Evolutionary conservation across 2,113 vertebrate genomes (phyloP), one percentile per base, ranked within the genome.

Genomic region (Platysteira castanea): DNA sequence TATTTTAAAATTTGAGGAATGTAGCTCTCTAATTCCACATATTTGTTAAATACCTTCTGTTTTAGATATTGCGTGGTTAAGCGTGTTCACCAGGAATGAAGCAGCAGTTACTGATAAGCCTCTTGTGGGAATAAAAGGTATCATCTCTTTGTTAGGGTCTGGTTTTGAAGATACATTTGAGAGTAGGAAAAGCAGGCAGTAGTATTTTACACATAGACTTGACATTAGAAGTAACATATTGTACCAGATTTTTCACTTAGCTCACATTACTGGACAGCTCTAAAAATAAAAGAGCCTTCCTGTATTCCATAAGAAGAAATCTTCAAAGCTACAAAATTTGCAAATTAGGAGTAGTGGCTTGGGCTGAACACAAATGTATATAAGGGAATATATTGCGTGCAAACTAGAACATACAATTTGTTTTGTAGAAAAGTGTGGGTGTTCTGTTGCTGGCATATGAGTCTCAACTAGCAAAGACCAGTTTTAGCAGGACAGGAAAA

Each of bases 51-150:
- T 95, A 41, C 27, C 5, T 94, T 93, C 50, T 81, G 0, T 93
- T 96, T 81, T 53, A 97, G 96, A 97, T 86, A 95, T 96, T 33
- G 95, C 95, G 0, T 97, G 96, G 96, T 78, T 97, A 89, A 70
- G 90, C 0, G 13, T 96, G 9, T 97, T 96, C 69, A 95, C 95
- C 52, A 89, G 31, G 37, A 84, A 28, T 19, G 79, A 90, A 59
- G 31, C 11, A 54, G 9, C 63, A 53, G 50, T 33, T 44, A 59
- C 47, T 49, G 96, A 14, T 80, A 93, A 93, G 64, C 11, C 8
- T 85, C 5, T 22, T 22, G 7, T 42, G 60, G 21, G 14, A 52
- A 54, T 27, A 71, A 74, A 52, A 50, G 19, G 7, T 63, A 50
- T 35, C 1, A 12, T 84, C 11, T 84, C 19, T 84, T 49, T 44